Conservation (phyloP, 2,888 invertebrate species). For the Fissipunctia ypsillon region DNA sequence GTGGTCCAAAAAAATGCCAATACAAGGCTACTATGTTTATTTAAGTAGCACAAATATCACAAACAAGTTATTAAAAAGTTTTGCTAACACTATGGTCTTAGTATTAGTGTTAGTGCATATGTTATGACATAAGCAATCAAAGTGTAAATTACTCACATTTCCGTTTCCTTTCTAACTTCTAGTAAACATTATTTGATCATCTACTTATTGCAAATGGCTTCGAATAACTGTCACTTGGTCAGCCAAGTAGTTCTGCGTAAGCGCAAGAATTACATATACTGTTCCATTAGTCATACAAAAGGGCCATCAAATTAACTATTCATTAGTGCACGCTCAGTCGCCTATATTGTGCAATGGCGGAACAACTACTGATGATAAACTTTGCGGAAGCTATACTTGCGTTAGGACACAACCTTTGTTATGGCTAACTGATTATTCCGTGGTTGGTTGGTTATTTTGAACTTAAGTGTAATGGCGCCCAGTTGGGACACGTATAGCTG, state of each 20-base stretch:
- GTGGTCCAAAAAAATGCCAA: neutral
- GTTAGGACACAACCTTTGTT: slow-evolving; percentile 18
- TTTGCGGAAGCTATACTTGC: slow-evolving; percentile 23
- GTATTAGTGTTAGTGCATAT: too few relatives aligned
- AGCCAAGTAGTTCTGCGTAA: slow-evolving; percentile 34
- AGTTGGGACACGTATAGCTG: slow-evolving; percentile 17
- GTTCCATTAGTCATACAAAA: slow-evolving; percentile 46
- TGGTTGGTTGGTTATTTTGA: neutral
- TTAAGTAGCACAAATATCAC: neutral
- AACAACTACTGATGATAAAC: slow-evolving; percentile 27
- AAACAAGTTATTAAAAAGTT: neutral
- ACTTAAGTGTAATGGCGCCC: slow-evolving; percentile 36
- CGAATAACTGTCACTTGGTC: slow-evolving; percentile 14
- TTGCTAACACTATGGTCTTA: too few relatives aligned
- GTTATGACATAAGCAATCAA: neutral
- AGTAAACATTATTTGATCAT: slow-evolving; percentile 25
- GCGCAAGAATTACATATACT: slow-evolving; percentile 6
- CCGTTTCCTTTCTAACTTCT: slow-evolving; percentile 20
- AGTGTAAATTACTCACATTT: slow-evolving; percentile 4
- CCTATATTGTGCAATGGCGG: slow-evolving; percentile 32
- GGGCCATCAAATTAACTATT: slow-evolving; percentile 44
- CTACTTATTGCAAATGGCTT: slow-evolving; percentile 26
- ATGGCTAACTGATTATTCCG: neutral
- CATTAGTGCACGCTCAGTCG: slow-evolving; percentile 23
- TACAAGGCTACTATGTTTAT: neutral